These are phyloP conservation scores for Zaprionus camerounensis DNA, from an alignment of 1,140 invertebrate genomes.

Conservation along the genomic window DNA sequence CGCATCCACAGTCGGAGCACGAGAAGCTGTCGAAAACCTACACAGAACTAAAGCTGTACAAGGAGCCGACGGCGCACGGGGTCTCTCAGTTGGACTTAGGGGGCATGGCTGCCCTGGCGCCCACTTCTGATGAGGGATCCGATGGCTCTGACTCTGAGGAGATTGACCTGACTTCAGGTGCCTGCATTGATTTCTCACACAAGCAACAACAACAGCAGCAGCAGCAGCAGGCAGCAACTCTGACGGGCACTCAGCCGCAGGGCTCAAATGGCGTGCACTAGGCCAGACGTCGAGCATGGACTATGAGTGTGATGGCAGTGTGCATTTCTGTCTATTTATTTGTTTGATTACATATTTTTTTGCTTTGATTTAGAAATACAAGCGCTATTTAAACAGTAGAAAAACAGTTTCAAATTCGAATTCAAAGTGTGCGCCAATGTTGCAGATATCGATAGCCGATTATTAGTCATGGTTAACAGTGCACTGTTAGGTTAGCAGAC, in stretches of 20 bases:
- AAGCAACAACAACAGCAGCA: slow-evolving; percentile 69
- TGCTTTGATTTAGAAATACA: slow-evolving; percentile 54
- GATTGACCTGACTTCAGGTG: slow-evolving; percentile 81
- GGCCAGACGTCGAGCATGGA: background rate
- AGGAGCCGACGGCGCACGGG: slow-evolving; percentile 61
- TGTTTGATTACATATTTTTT: slow-evolving; percentile 26
- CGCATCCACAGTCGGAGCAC: slow-evolving; percentile 49
- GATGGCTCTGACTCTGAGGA: slow-evolving; percentile 83
- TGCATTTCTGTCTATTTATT: slow-evolving; percentile 44
- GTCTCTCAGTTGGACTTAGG: slow-evolving; percentile 53
- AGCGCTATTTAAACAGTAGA: slow-evolving; percentile 31
- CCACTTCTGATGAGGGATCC: slow-evolving; percentile 65
- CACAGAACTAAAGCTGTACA: slow-evolving; percentile 83
- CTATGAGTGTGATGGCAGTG: slow-evolving; percentile 39
- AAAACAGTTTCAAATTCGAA: slow-evolving; percentile 10
- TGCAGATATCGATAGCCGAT: slow-evolving; percentile 12
- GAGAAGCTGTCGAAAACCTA: slow-evolving; percentile 77
- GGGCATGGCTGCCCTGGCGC: slow-evolving; percentile 54
- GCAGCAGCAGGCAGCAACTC: slow-evolving; percentile 25
- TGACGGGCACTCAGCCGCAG: slow-evolving; percentile 36
- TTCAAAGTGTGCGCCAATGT: slow-evolving; percentile 15
- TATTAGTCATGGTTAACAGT: background rate
- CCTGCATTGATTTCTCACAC: slow-evolving; percentile 83
- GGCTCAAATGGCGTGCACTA: slow-evolving; percentile 66
- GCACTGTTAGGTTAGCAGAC: slow-evolving; percentile 9